Conservation (phyloP, 2,797 vertebrate species). For the Atherinosoma microstoma region DNA sequence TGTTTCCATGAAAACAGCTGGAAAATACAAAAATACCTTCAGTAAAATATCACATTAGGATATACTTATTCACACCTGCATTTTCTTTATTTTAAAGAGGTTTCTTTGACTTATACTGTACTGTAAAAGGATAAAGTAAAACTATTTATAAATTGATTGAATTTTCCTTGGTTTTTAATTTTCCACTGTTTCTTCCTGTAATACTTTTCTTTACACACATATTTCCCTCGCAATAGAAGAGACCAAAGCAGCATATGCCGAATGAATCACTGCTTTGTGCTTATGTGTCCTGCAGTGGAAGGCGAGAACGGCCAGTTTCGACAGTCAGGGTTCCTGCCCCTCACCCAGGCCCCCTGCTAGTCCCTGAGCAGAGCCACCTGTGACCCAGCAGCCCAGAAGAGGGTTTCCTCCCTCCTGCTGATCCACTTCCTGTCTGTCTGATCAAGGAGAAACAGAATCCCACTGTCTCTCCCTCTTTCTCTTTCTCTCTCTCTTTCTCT, state of each 20-base stretch:
- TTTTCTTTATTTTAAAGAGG: background rate
- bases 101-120: background rate
- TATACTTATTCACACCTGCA: background rate
- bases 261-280: slow-evolving; percentile 56
- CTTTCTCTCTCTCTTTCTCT: slow-evolving; percentile 32
- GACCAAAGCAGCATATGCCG: slow-evolving; percentile 15
- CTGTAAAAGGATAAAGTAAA: background rate
- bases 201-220: background rate
- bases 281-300: slow-evolving; percentile 89
- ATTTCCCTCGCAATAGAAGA: background rate
- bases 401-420: slow-evolving; percentile 69
- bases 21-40: background rate
- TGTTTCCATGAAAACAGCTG: background rate
- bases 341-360: slow-evolving; percentile 93
- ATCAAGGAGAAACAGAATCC: slow-evolving; percentile 75
- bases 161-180: background rate
- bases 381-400: slow-evolving; percentile 71
- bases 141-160: background rate
- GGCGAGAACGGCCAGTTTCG: slow-evolving; percentile 94
- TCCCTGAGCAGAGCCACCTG: slow-evolving; percentile 87
- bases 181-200: background rate
- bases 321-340: slow-evolving; percentile 96
- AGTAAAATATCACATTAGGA: background rate
- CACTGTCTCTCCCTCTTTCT: slow-evolving; percentile 53
- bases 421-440: slow-evolving; percentile 80